phyloP scores from a whole-genome alignment of 2,888 invertebrate species.

The Agonopterix heracliana region DNA sequence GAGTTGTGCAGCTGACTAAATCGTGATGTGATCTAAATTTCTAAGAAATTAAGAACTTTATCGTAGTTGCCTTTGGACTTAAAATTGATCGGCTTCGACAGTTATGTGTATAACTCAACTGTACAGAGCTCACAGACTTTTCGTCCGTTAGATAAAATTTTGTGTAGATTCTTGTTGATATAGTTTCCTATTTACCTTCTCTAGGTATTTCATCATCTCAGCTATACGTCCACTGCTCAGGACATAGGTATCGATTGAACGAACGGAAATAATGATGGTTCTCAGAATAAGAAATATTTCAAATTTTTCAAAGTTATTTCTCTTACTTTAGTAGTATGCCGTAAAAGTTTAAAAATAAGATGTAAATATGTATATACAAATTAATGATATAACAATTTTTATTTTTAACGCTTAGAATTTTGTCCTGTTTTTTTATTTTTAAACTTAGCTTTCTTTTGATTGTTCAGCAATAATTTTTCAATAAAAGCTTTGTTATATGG shows the following conservation, averaged over 20 bases:
- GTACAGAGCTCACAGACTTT: constrained; percentile 45
- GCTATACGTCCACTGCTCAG: constrained; percentile 2
- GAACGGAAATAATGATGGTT: constrained; percentile 16
- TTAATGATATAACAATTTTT: constrained; percentile 60
- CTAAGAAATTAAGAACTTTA: not conserved
- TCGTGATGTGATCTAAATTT: constrained; percentile 4
- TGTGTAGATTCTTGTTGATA: constrained; percentile 33
- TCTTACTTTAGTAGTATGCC: constrained; percentile 46
- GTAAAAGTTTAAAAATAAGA: constrained; percentile 40
- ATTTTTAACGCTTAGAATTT: constrained; percentile 47
- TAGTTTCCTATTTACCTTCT: constrained; percentile 28
- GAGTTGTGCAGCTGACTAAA: constrained; percentile 58
- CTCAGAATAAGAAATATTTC: constrained; percentile 25
- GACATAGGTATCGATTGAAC: too few relatives aligned
- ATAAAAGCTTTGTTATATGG: too few relatives aligned
- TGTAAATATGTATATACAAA: constrained; percentile 74
- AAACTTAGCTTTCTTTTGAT: not conserved
- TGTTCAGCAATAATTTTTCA: too few relatives aligned
- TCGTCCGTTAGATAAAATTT: constrained; percentile 52
- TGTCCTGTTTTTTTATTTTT: constrained; percentile 29
- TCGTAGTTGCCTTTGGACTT: constrained; percentile 1
- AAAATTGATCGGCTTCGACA: constrained; percentile 22
- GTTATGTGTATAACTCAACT: constrained; percentile 23
- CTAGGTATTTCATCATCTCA: constrained; percentile 8
- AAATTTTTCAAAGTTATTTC: constrained; percentile 36